Percentiles rank a stretch among this genome's conserved stretches.
Evolutionary conservation across 1,140 invertebrate genomes (phyloP).

Genomic region (Ceratoteleas bidentatus): DNA sequence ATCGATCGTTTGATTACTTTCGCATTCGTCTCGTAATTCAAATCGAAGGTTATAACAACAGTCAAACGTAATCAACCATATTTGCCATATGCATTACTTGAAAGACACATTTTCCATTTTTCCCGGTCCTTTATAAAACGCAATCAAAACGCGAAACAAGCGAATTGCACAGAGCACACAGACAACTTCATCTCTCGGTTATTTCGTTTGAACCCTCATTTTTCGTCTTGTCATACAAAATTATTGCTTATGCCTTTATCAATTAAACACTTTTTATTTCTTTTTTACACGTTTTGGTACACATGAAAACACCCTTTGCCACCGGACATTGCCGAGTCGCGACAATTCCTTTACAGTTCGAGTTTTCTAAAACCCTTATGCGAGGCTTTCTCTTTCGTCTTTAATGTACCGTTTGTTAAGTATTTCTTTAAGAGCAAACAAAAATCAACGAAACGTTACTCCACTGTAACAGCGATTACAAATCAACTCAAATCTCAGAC

Average conservation of each 20-base stretch:
- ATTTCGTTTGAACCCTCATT: slow-evolving; percentile 11
- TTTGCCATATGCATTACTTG: slow-evolving; percentile 39
- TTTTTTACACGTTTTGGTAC: slow-evolving; percentile 41
- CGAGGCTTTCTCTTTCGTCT: slow-evolving; percentile 26
- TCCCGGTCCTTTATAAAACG: slow-evolving; percentile 13
- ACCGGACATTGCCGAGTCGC: slow-evolving; percentile 24
- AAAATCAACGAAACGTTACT: not conserved
- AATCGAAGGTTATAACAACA: slow-evolving; percentile 56
- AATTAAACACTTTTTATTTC: slow-evolving; percentile 2
- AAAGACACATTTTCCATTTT: slow-evolving; percentile 47
- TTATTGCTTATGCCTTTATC: slow-evolving; percentile 55
- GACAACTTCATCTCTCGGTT: slow-evolving; percentile 9
- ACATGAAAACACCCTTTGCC: slow-evolving; percentile 9
- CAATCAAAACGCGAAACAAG: slow-evolving; percentile 52
- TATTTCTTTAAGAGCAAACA: not conserved
- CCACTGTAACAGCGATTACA: slow-evolving; percentile 4
- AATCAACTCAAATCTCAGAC: slow-evolving; percentile 51
- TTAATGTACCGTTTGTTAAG: not conserved
- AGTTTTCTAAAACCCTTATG: slow-evolving; percentile 23
- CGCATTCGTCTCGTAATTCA: slow-evolving; percentile 44
- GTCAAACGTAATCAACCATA: slow-evolving; percentile 51
- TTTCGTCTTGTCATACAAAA: slow-evolving; percentile 46
- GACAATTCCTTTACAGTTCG: slow-evolving; percentile 14
- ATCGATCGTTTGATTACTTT: slow-evolving; percentile 63
- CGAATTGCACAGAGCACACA: slow-evolving; percentile 63